phyloP scores from a whole-genome alignment of 2,888 invertebrate genomes.

The Sesamia inferens region DNA sequence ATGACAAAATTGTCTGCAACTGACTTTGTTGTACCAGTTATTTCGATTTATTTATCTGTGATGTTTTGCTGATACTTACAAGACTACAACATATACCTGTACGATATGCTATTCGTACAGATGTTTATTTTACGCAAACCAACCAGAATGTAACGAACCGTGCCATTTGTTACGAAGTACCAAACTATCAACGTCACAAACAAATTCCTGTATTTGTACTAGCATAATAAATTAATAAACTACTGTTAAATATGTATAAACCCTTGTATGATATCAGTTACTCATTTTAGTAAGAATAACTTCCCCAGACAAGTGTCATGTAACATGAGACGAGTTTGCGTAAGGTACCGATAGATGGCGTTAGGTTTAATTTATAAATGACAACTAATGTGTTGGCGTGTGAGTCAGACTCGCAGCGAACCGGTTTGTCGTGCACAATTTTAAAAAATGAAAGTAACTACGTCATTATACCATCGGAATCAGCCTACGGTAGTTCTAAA shows the following conservation, averaged over 20 bases:
- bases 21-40: constrained; percentile 21
- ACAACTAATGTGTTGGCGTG: constrained; percentile 38
- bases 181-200: constrained; percentile 52
- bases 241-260: constrained; percentile 22
- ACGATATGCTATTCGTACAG: not conserved
- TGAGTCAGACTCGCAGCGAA: constrained; percentile 51
- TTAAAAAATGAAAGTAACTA: constrained; percentile 58
- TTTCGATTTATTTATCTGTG: constrained; percentile 22
- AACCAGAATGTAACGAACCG: constrained; percentile 25
- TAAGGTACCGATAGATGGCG: constrained; percentile 47
- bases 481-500: constrained; percentile 19
- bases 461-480: constrained; percentile 30
- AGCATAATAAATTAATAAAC: constrained; percentile 2
- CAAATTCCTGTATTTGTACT: constrained; percentile 13
- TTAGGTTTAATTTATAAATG: constrained; percentile 26
- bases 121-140: constrained; percentile 33
- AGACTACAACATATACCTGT: not conserved
- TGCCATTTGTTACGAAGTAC: constrained; percentile 63
- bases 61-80: not conserved
- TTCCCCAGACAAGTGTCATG: not conserved
- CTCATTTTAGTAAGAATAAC: constrained; percentile 9
- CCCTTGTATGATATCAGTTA: constrained; percentile 23
- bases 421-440: constrained; percentile 41
- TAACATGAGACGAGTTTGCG: not conserved
- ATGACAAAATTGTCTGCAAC: constrained; percentile 20